Evolutionary conservation across 2,888 invertebrate species (phyloP).

Genomic region (Cremastinae sp.): DNA sequence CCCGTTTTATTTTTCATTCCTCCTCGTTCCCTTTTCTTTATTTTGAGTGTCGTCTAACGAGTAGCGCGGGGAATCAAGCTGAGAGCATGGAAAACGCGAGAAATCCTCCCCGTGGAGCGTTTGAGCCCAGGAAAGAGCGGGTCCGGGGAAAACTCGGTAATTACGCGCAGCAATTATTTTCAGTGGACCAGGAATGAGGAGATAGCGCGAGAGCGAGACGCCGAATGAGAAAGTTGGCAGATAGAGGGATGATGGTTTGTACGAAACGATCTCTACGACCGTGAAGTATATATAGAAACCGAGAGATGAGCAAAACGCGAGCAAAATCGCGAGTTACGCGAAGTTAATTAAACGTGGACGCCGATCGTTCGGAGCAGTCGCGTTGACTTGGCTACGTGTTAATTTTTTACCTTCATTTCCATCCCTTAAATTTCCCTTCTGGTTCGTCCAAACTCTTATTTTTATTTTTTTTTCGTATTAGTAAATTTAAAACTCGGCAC

Average conservation of each 20-base stretch:
- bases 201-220: slow-evolving; percentile 23
- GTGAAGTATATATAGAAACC: slow-evolving; percentile 14
- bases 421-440: not conserved
- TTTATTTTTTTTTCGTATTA: slow-evolving; percentile 42
- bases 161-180: slow-evolving; percentile 74
- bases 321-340: slow-evolving; percentile 68
- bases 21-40: not conserved
- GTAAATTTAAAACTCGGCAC: slow-evolving; percentile 42
- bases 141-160: slow-evolving; percentile 67
- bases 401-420: slow-evolving; percentile 47
- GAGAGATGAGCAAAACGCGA: slow-evolving; percentile 53
- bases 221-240: slow-evolving; percentile 36
- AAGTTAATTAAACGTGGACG: slow-evolving; percentile 74
- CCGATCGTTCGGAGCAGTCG: slow-evolving; percentile 59
- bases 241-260: slow-evolving; percentile 36
- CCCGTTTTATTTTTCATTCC: not conserved
- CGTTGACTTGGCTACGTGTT: slow-evolving; percentile 49
- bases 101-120: slow-evolving; percentile 26
- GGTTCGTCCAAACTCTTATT: slow-evolving; percentile 1
- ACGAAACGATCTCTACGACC: slow-evolving; percentile 18
- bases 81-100: slow-evolving; percentile 29
- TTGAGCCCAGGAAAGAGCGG: slow-evolving; percentile 23
- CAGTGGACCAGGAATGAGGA: slow-evolving; percentile 60
- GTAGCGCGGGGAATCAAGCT: not conserved
- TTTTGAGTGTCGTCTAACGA: slow-evolving; percentile 2